Percentiles rank a stretch among this genome's conserved stretches.
Conservation (phyloP, 2,888 invertebrate genomes). For the Microctonus aethiopoides region DNA sequence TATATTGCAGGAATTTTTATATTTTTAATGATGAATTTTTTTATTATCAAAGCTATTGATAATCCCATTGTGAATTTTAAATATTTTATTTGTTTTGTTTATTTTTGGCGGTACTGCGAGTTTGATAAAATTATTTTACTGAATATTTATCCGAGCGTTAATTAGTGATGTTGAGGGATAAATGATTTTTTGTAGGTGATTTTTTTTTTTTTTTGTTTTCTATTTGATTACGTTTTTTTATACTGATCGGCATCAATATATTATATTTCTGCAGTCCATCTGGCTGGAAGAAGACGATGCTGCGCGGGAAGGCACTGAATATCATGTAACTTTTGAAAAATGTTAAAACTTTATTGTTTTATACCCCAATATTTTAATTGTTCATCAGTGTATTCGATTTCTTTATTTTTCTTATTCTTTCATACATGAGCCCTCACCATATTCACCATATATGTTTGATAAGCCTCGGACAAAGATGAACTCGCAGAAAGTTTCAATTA, state of each 20-base stretch:
- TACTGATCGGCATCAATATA: slow-evolving; percentile 52
- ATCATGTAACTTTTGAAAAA: slow-evolving; percentile 63
- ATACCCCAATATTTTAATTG: slow-evolving; percentile 32
- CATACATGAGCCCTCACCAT: neutral
- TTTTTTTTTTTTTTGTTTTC: neutral
- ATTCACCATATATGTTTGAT: slow-evolving; percentile 12
- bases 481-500: slow-evolving; percentile 37
- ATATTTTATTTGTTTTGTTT: neutral
- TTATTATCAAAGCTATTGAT: too few species aligned
- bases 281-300: slow-evolving; percentile 66
- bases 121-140: neutral
- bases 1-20: neutral
- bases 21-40: neutral
- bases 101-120: neutral
- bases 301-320: slow-evolving; percentile 64
- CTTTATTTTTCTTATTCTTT: slow-evolving; percentile 15
- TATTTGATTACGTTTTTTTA: neutral
- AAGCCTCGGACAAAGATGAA: slow-evolving; percentile 41
- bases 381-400: slow-evolving; percentile 33
- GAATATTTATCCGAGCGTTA: neutral
- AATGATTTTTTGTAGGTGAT: slow-evolving; percentile 4
- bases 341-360: slow-evolving; percentile 53
- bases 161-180: neutral
- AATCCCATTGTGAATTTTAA: neutral
- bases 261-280: slow-evolving; percentile 66